A percentile compares a stretch with the other conserved stretches of the same genome.
These are phyloP conservation scores for Atta cephalotes DNA, from an alignment of 1,140 invertebrate genomes.

Conservation along the genomic window DNA sequence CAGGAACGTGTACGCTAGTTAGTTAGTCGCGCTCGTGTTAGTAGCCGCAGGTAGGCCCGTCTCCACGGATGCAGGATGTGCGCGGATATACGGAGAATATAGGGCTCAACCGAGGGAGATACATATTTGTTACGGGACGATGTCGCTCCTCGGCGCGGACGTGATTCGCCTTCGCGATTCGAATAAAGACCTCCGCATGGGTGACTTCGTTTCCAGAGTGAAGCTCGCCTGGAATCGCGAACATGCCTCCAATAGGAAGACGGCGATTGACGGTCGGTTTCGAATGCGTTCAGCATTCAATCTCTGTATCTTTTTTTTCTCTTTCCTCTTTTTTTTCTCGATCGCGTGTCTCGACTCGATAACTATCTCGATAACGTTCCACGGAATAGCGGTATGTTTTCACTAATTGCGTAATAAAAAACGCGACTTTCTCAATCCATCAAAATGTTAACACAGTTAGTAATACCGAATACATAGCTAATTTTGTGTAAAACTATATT, in stretches of 20 bases:
- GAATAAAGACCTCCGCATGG: conserved; percentile 84
- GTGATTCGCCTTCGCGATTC: conserved; percentile 84
- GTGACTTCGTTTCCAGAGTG: conserved; percentile 79
- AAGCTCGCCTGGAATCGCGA: conserved; percentile 74
- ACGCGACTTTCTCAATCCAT: background rate
- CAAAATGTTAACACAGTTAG: background rate
- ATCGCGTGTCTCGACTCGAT: conserved; percentile 42
- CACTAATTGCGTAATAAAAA: conserved; percentile 34
- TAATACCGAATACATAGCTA: background rate
- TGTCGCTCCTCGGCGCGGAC: conserved; percentile 82
- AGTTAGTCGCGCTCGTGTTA: conserved; percentile 80
- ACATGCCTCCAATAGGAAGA: conserved; percentile 67
- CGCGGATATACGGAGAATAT: conserved; percentile 51
- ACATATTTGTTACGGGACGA: conserved; percentile 86
- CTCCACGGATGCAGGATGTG: conserved; percentile 44
- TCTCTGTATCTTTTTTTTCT: conserved; percentile 50
- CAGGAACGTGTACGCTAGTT: conserved; percentile 81
- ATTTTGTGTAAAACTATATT: background rate
- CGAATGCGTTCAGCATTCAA: conserved; percentile 45
- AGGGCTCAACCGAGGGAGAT: conserved; percentile 77
- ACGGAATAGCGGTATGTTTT: conserved; percentile 18
- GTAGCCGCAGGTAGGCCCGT: conserved; percentile 78
- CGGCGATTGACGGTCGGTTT: conserved; percentile 68
- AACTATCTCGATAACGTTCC: conserved; percentile 54
- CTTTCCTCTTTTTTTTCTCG: conserved; percentile 35